Evolutionary conservation across 2,888 invertebrate genomes (phyloP).

Genomic region (Emmelina monodactyla): DNA sequence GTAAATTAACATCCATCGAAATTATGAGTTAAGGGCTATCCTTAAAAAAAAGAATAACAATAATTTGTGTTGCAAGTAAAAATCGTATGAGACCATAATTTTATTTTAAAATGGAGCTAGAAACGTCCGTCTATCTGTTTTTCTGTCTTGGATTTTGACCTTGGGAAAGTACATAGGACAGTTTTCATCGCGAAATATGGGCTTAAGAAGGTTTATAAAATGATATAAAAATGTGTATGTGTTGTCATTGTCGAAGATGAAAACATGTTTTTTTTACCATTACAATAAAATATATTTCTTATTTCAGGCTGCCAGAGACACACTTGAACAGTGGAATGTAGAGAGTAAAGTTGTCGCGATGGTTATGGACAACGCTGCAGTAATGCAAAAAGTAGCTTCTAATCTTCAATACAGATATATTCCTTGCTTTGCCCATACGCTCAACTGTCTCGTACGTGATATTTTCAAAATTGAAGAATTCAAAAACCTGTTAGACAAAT

Average conservation of each 20-base stretch:
- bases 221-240: too few relatives aligned
- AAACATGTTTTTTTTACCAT: too few relatives aligned
- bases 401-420: slow-evolving; percentile 7
- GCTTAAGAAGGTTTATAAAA: too few relatives aligned
- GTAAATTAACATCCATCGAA: too few relatives aligned
- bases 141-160: too few relatives aligned
- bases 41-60: too few relatives aligned
- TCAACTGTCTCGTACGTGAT: slow-evolving; percentile 6
- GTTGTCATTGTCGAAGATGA: too few relatives aligned
- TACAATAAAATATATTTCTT: neutral
- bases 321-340: slow-evolving; percentile 9
- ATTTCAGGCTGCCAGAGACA: slow-evolving; percentile 6
- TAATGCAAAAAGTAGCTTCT: slow-evolving; percentile 8
- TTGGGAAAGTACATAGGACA: neutral
- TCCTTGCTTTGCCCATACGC: slow-evolving; percentile 10
- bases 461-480: neutral
- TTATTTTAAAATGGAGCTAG: too few relatives aligned
- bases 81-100: too few relatives aligned
- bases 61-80: too few relatives aligned
- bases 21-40: too few relatives aligned
- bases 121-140: too few relatives aligned
- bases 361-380: slow-evolving; percentile 8
- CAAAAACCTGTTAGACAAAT: neutral
- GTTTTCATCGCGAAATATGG: neutral
- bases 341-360: slow-evolving; percentile 6